Conservation (phyloP, 2,888 invertebrate genomes). For the Lottia scabra region DNA sequence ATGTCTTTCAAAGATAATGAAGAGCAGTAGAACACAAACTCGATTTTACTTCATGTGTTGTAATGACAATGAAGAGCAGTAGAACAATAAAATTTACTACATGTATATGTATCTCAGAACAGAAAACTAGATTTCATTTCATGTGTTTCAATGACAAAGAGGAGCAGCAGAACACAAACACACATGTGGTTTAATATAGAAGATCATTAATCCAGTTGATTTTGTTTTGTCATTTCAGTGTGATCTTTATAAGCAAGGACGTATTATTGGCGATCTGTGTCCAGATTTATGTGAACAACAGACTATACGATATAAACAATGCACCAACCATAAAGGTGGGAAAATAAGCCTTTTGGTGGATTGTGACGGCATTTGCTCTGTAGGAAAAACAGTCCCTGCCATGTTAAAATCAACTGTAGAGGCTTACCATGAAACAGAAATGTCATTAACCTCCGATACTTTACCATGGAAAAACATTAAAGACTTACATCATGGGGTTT, state of each 20-base stretch:
- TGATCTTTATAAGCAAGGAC: conserved; percentile 70
- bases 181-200: too few species aligned
- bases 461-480: too few species aligned
- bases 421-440: conserved; percentile 1
- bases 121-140: too few species aligned
- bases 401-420: conserved; percentile 42
- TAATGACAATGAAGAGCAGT: too few species aligned
- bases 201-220: too few species aligned
- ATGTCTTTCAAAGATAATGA: too few species aligned
- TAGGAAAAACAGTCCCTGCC: conserved; percentile 29
- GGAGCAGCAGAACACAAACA: too few species aligned
- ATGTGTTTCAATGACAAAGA: too few species aligned
- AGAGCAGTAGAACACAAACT: too few species aligned
- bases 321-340: conserved; percentile 75
- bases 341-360: conserved; percentile 69
- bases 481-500: conserved; percentile 1
- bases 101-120: too few species aligned
- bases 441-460: background rate
- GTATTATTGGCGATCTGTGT: conserved; percentile 76
- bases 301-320: conserved; percentile 72
- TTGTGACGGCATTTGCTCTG: conserved; percentile 35
- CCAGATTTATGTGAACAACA: conserved; percentile 73
- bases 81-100: too few species aligned
- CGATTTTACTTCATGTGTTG: too few species aligned
- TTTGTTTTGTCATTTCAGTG: conserved; percentile 45